phyloP scores from a whole-genome alignment of 2,113 vertebrate genomes.

The Ciconia maguari region DNA sequence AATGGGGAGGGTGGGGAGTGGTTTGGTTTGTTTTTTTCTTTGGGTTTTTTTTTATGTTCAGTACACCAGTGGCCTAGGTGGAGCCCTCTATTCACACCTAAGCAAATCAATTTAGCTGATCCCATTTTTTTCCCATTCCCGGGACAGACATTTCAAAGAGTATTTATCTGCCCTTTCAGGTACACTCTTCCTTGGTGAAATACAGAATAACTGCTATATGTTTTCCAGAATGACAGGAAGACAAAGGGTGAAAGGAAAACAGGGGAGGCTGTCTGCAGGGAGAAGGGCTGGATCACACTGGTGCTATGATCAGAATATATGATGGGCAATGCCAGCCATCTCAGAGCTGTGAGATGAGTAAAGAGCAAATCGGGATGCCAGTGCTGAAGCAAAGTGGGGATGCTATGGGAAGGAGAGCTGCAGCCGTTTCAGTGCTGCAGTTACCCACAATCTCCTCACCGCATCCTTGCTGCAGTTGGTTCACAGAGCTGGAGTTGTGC shows the following conservation, averaged over 20 bases:
- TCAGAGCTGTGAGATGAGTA: not conserved
- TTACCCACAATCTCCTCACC: not conserved
- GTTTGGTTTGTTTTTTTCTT: not conserved
- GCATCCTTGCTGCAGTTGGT: fast-evolving
- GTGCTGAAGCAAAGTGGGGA: not conserved
- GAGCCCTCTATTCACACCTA: not conserved
- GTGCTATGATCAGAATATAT: not conserved
- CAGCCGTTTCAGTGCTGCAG: not conserved
- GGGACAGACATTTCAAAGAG: not conserved
- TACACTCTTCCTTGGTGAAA: not conserved
- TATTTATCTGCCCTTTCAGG: not conserved
- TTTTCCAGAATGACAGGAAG: not conserved
- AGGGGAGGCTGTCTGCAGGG: not conserved
- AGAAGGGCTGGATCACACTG: not conserved
- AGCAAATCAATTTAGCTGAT: not conserved
- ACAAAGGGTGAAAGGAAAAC: not conserved
- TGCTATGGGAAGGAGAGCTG: not conserved
- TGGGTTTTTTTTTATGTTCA: not conserved
- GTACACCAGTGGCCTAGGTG: not conserved
- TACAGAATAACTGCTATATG: not conserved
- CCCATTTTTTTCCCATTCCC: not conserved
- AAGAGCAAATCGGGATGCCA: not conserved
- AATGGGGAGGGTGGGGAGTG: fast-evolving
- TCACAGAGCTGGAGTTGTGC: not conserved
- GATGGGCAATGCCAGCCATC: fast-evolving